phyloP scores from a whole-genome alignment of 2,797 vertebrate species.

The Erpetoichthys calabaricus region DNA sequence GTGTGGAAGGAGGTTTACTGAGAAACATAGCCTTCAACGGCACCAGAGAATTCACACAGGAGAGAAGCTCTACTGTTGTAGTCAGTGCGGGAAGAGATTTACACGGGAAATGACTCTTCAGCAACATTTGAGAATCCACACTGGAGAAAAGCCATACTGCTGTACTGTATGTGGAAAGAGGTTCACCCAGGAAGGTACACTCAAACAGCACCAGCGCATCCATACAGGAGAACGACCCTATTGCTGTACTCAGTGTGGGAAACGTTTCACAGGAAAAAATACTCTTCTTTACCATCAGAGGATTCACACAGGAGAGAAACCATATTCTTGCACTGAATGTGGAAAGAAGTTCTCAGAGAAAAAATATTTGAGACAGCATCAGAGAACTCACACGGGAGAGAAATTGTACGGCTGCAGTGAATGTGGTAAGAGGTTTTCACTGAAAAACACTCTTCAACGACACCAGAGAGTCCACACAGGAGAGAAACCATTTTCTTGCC shows the following conservation, averaged over 20 bases:
- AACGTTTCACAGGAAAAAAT: background rate
- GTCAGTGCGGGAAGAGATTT: no score
- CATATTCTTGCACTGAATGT: background rate
- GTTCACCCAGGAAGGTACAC: background rate
- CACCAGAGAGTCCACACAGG: background rate
- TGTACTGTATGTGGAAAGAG: background rate
- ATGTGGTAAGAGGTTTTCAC: background rate
- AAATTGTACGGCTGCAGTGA: background rate
- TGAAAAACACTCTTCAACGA: background rate
- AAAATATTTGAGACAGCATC: background rate
- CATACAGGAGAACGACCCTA: background rate
- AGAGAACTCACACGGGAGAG: background rate
- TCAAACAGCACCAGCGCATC: background rate
- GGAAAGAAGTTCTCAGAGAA: background rate
- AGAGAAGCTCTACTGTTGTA: no score
- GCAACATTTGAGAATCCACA: no score
- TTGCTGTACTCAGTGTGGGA: background rate
- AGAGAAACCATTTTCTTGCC: background rate
- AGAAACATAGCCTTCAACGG: no score
- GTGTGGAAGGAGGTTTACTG: no score
- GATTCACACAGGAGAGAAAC: background rate
- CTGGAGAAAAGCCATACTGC: background rate
- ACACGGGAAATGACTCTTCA: no score
- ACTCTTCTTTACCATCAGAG: background rate
- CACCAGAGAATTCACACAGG: no score